Percentiles rank a stretch among this genome's conserved stretches.
Conservation (phyloP, 2,888 invertebrate species). For the Mystacides longicornis region DNA sequence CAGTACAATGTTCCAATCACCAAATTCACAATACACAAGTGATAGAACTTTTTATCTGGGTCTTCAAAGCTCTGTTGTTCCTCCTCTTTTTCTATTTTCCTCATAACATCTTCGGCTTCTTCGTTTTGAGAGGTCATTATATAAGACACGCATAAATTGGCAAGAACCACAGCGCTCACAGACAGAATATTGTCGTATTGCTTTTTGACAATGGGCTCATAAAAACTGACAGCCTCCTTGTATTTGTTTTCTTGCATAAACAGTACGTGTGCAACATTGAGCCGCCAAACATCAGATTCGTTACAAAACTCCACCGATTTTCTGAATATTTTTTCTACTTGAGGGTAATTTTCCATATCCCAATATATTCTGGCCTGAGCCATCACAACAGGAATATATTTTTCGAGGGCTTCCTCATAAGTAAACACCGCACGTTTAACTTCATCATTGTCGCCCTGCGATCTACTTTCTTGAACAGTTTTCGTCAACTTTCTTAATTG, state of each 20-base stretch:
- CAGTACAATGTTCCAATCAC: conserved; percentile 98
- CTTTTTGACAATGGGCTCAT: conserved; percentile 95
- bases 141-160: conserved; percentile 97
- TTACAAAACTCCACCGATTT: conserved; percentile 98
- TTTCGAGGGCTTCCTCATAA: conserved; percentile 83
- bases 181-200: conserved; percentile 90
- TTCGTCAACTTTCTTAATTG: conserved; percentile 85
- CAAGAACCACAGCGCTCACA: conserved; percentile 95
- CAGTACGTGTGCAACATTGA: conserved; percentile 97
- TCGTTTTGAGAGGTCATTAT: conserved; percentile 99
- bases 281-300: conserved; percentile 93
- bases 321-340: conserved; percentile 94
- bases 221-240: conserved; percentile 95
- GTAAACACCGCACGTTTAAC: conserved; percentile 86
- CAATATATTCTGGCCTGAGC: conserved; percentile 98
- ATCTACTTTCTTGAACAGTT: conserved; percentile 86
- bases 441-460: conserved; percentile 81
- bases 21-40: conserved; percentile 95
- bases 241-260: conserved; percentile 99
- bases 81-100: conserved; percentile 97
- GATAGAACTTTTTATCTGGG: conserved; percentile 88
- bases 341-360: conserved; percentile 92
- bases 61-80: conserved; percentile 87
- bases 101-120: conserved; percentile 97
- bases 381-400: conserved; percentile 98